These are phyloP conservation scores for Zelostemma sp. DNA, from an alignment of 1,140 invertebrate genomes.

Conservation along the genomic window DNA sequence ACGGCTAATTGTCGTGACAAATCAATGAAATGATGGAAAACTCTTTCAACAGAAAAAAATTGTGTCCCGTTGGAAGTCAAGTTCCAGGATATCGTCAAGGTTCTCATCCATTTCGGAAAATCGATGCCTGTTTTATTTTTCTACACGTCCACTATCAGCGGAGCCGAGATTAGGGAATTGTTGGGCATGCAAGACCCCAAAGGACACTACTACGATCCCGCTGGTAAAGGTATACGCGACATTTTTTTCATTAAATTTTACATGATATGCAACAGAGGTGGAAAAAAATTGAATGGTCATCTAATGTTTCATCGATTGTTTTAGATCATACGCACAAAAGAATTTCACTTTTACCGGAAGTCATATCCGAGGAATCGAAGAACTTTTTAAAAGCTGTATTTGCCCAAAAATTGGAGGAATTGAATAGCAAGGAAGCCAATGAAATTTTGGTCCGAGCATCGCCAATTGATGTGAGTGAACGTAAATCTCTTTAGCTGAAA, in stretches of 20 bases:
- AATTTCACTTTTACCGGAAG: constrained; percentile 83
- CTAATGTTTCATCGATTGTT: constrained; percentile 39
- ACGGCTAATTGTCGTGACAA: not conserved
- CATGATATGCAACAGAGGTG: too few relatives aligned
- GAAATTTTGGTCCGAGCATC: constrained; percentile 83
- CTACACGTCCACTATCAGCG: constrained; percentile 77
- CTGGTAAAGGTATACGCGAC: constrained; percentile 78
- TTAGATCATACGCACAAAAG: constrained; percentile 77
- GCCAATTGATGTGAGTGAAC: constrained; percentile 71
- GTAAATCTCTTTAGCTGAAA: too few relatives aligned
- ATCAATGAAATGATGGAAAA: constrained; percentile 17
- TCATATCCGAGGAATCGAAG: constrained; percentile 76
- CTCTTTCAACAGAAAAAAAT: constrained; percentile 55
- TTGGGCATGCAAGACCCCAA: constrained; percentile 73
- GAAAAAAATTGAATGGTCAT: too few relatives aligned
- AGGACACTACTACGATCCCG: constrained; percentile 73
- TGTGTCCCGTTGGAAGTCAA: constrained; percentile 75
- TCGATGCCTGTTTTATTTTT: constrained; percentile 82
- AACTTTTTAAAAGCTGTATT: constrained; percentile 77
- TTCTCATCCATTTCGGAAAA: constrained; percentile 81
- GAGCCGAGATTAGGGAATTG: constrained; percentile 75
- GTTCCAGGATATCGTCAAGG: constrained; percentile 77
- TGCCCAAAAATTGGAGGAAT: constrained; percentile 74
- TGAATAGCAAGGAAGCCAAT: constrained; percentile 82
- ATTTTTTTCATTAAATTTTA: too few relatives aligned